Base-by-base conservation (phyloP, 1,140 invertebrate species). In the Micrasema longulum region DNA sequence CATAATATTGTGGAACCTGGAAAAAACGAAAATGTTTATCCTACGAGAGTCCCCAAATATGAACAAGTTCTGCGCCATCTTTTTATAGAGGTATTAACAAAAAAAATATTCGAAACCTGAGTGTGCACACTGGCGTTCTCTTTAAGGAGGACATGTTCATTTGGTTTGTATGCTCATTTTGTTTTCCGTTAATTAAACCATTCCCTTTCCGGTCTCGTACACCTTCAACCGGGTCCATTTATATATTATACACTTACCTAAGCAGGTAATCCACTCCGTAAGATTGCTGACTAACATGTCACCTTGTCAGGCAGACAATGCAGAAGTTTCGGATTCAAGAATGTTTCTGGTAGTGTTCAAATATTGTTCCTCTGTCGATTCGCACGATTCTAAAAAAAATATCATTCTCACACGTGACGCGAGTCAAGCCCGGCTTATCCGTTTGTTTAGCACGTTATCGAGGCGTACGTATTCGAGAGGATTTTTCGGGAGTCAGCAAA, bases 351-450 rank as follows among this genome's bases (percentile, higher is more conserved):
- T 47, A 47, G 20, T 41, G 16, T 64, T 47, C 22, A 26, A 64
- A 64, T 48, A 14, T 12, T 16, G 57, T 6, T 60, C 12, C n/a
- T 47, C 41, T 6, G 12, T 41, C 60, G 60, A 64, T 64, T 64
- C 60, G 23, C 60, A 64, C 60, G 60, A 16, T 31, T 64, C 20
- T 18, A 16, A 64, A 35, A 64, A 35, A 64, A 64, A 64, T 64
- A 64, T 64, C 41, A 64, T 64, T 64, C 43, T n/a, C 60, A 47
- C 43, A 64, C 60, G 60, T 64, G 60, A 64, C 60, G 43, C 43
- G 23, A 64, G 16, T 23, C 38, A 23, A 18, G 1, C 6, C 53
- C 11, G 23, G 53, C 18, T 31, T 36, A 22, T 31, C 38, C 57
- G 60, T 47, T 64, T 64, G 43, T 64, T 64, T 64, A 38, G 43